Base-by-base conservation (phyloP, 2,888 invertebrate genomes). In the Ypsolopha sequella region DNA sequence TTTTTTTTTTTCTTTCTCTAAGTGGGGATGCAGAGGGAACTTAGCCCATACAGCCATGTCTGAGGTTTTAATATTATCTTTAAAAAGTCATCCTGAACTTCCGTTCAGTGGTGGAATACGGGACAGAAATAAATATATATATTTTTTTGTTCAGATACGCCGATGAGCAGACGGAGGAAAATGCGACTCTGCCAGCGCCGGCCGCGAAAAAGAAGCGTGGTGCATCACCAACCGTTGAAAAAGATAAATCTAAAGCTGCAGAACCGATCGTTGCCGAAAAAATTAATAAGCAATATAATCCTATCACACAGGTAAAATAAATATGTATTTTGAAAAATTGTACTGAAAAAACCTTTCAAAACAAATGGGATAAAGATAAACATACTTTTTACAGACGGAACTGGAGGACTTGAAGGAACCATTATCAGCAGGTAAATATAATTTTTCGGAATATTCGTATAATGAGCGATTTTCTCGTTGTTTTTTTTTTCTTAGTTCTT, bases 151-250 rank as follows among this genome's bases (percentile, higher is more conserved):
- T 7, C 57, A 87, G 87, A 55, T 87, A 84, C 50, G 74, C 85
- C 51, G 87, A 87, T 53, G 87, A 88, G 51, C 84, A 85, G n/a
- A 76, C 76, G 0, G 86, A 84, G 52, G 87, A 87, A 0, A 78
- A 76, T 14, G 52, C 77, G 0, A 70, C 81, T 0, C 58, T 79
- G 0, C 77, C 80, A 0, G 73, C 80, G 0, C 80, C 84, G 0
- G 73, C 74, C 8, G 68, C 74, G 0, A 87, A 86, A 65, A 80
- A 79, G 53, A 69, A 76, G 1, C 75, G 80, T 36, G 76, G 64
- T 0, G 65, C 60, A 0, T 76, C 82, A 0, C 76, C 82, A 0
- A 36, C 58, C 0, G 41, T 56, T 0, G 66, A 67, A 0, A 58
- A 59, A 34, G 65, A 63, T 0, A 64, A 61, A 45, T 60, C 60